Base-by-base conservation (phyloP, 2,797 vertebrate genomes). In the Pseudomugil tenellus region DNA sequence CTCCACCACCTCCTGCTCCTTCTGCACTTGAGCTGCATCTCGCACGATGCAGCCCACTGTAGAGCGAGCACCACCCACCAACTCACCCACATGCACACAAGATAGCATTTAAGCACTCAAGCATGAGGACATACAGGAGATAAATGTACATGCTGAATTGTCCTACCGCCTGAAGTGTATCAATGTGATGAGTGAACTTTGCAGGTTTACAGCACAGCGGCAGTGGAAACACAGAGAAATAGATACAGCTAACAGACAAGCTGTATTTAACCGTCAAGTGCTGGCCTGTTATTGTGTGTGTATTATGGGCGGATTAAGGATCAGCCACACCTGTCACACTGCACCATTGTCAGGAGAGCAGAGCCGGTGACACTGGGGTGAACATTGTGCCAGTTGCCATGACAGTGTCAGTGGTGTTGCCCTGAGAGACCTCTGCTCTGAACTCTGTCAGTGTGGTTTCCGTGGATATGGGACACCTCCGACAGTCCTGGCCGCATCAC, bases 371-470 rank as follows among this genome's bases (percentile, higher is more conserved):
- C 92, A 92, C 89, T 26, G 79, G 87, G 87, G 86, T 82, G 81
- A 88, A 79, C 77, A 77, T 70, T 79, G 85, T 90, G 88, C 88
- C 90, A 87, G 91, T 92, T 92, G 91, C 91, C 87, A 90, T 92
- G 92, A 91, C 92, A 90, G 88, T 88, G 88, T 90, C 90, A 85
- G 85, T 60, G 63, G 79, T 28, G 58, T 79, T 89, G 87, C 84
- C 89, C 89, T 86, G 43, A 60, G 79, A 91, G 89, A 89, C 91
- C 91, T 90, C 77, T 84, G 87, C 84, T 82, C 83, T 90, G 91
- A 94, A 93, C 92, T 84, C 90, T 94, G 93, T 94, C 94, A 94
- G 86, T 83, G 80, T 86, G 77, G 90, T 92, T 90, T 91, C 89
- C 89, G 84, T 89, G 89, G 92, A 91, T 90, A 94, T 91, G 79